These are phyloP conservation scores for Cladorhizidae sp. DNA, from an alignment of 37 sponge, comb jelly and placozoan species.

Conservation along the genomic window DNA sequence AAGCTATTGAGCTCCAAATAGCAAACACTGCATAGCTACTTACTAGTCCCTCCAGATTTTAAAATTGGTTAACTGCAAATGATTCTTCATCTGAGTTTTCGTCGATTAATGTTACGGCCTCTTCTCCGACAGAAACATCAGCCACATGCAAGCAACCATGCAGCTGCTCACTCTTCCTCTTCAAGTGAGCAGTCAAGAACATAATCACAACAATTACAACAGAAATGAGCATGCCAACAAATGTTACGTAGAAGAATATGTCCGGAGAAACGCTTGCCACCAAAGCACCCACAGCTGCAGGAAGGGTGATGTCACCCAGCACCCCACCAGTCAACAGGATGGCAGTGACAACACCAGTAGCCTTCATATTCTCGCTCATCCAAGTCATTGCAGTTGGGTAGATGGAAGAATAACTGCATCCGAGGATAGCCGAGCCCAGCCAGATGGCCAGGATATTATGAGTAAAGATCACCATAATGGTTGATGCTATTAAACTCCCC, in stretches of 20 bases:
- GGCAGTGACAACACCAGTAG: constrained; percentile 30
- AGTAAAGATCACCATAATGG: constrained; percentile 15
- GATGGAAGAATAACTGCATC: constrained; percentile 46
- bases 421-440: constrained; percentile 44
- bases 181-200: constrained; percentile 6
- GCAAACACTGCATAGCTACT: too few species aligned
- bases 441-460: constrained; percentile 32
- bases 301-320: constrained; percentile 50
- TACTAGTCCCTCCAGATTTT: too few species aligned
- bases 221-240: constrained; percentile 17
- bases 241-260: constrained; percentile 27
- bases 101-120: not conserved
- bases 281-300: constrained; percentile 25
- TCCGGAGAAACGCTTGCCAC: constrained; percentile 16
- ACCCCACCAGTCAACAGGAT: constrained; percentile 32
- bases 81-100: not conserved
- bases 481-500: constrained; percentile 35
- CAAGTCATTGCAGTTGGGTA: constrained; percentile 54
- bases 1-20: too few species aligned
- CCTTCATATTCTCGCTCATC: constrained; percentile 32
- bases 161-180: not conserved
- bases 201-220: not conserved
- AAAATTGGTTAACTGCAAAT: too few species aligned
- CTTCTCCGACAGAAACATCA: not conserved
- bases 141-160: not conserved